Evolutionary conservation across 2,888 invertebrate species (phyloP), one percentile per base, ranked within the genome.

Genomic region (Serrognathus titanus): DNA sequence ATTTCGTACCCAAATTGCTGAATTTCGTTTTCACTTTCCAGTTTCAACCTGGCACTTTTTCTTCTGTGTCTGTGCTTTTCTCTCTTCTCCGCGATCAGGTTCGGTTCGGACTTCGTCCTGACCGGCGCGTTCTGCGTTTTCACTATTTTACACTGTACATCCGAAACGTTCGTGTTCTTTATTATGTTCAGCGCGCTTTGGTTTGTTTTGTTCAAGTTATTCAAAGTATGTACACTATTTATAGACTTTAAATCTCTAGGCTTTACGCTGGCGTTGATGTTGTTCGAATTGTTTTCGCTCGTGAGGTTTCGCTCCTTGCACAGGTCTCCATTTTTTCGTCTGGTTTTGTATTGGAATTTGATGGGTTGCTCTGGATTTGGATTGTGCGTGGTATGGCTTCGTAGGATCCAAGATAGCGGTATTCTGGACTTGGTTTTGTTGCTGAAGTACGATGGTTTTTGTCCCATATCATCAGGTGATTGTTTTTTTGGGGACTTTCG

Each of bases 1-100:
- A 92, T 91, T 65, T 91, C 90, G 68, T 92, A 91, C 49, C 91
- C 91, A 67, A 91, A 90, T 55, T 74, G 73, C 51, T 71, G 70
- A 10, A 65, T 58, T n/a, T 67, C 64, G 4, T 36, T 47, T 13
- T 61, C 61, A 5, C 61, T 63, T 77, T 80, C 77, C 13, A 53
- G 57, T 45, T 63, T 65, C 38, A 62, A 63, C 41, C 66, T 63
- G 8, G 62, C 50, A 40, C 77, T 73, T 60, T 82, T 81, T 49
- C 72, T 65, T 58, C 73, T 66, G 64, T 82, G 81, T 53, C 78
- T 78, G 62, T 82, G 81, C 62, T 78, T 79, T 62, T 71, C 78
- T 62, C 78, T 75, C 46, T 41, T 79, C 59, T 82, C 80, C 2
- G 80, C 76, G 1, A 74, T 78, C 55, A 83, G 65, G 77, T 82